phyloP scores from a whole-genome alignment of 1,140 invertebrate genomes.

The Apis dorsata region DNA sequence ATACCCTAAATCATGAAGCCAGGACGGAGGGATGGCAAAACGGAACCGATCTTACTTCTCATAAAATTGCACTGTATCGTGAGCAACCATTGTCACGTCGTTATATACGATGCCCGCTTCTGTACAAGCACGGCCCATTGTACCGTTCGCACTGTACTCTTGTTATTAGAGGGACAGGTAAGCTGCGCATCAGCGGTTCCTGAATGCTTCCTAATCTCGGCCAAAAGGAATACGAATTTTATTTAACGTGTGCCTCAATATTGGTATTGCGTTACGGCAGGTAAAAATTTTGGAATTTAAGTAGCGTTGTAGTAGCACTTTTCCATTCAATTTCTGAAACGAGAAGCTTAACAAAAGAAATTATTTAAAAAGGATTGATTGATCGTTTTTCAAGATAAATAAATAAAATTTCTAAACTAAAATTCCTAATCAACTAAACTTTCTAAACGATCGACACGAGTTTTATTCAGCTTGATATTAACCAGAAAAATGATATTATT shows the following conservation, averaged over 20 bases:
- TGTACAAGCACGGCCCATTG: conserved; percentile 5
- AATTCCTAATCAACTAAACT: too few relatives aligned
- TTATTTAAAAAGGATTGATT: too few relatives aligned
- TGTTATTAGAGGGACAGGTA: conserved; percentile 34
- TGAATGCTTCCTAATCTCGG: not conserved
- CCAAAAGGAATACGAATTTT: not conserved
- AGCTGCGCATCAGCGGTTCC: not conserved
- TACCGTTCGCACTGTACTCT: not conserved
- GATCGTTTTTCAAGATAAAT: too few relatives aligned
- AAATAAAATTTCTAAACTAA: too few relatives aligned
- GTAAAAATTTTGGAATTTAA: too few relatives aligned
- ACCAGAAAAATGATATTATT: too few relatives aligned
- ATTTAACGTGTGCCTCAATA: not conserved
- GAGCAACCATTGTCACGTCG: conserved; percentile 29
- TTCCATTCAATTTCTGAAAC: too few relatives aligned
- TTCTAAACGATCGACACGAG: too few relatives aligned
- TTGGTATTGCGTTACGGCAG: too few relatives aligned
- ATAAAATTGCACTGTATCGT: conserved; percentile 54
- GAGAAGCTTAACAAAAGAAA: too few relatives aligned
- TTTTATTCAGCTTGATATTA: too few relatives aligned
- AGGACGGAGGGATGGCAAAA: conserved; percentile 5
- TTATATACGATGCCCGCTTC: conserved; percentile 24
- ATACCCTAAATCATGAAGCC: conserved; percentile 67
- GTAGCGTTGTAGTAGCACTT: too few relatives aligned
- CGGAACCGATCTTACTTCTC: conserved; percentile 43